phyloP scores from a whole-genome alignment of 2,888 invertebrate species.

The Drosophila limbata region DNA sequence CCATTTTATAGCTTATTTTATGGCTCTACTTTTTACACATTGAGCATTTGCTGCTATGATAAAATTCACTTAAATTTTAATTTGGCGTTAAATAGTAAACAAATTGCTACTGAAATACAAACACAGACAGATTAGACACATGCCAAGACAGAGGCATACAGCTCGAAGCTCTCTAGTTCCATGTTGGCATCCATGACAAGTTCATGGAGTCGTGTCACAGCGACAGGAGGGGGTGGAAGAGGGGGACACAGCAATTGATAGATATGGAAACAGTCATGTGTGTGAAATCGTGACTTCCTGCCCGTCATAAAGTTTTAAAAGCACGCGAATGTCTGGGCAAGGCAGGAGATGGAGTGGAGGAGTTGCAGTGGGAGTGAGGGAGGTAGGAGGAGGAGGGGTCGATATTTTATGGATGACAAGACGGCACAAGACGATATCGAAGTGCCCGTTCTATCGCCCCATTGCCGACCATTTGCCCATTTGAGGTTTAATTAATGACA shows the following conservation, averaged over 20 bases:
- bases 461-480: conserved; percentile 56
- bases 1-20: not conserved
- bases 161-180: conserved; percentile 14
- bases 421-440: conserved; percentile 62
- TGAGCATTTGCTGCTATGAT: conserved; percentile 42
- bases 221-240: conserved; percentile 13
- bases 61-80: conserved; percentile 61
- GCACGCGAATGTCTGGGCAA: conserved; percentile 30
- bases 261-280: conserved; percentile 24
- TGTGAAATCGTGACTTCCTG: conserved; percentile 77
- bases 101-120: conserved; percentile 44
- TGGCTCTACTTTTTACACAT: too few relatives aligned
- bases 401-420: conserved; percentile 72
- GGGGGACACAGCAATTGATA: conserved; percentile 37
- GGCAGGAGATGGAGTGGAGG: conserved; percentile 3
- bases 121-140: conserved; percentile 11
- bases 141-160: conserved; percentile 9
- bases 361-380: not conserved
- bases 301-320: conserved; percentile 61
- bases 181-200: conserved; percentile 43
- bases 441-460: conserved; percentile 43
- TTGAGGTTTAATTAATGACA: conserved; percentile 80
- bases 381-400: conserved; percentile 16
- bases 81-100: conserved; percentile 61
- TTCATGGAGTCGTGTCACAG: conserved; percentile 35